Percentiles rank a stretch among this genome's conserved stretches.
Conservation (phyloP, 2,797 vertebrate genomes). For the Esox masquinongy region DNA sequence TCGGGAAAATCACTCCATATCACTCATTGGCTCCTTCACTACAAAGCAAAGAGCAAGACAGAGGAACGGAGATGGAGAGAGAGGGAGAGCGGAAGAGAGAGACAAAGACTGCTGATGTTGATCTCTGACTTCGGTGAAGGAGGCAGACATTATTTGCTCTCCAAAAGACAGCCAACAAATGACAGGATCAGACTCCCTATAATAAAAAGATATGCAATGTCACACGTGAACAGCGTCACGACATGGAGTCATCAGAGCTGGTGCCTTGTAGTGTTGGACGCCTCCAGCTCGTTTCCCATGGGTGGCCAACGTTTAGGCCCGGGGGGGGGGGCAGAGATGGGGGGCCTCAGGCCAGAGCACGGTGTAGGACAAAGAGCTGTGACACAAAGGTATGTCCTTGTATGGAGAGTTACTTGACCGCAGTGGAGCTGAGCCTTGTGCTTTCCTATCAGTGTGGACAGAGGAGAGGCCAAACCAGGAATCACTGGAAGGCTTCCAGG, state of each 20-base stretch:
- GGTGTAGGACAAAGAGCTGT: slow-evolving; percentile 34
- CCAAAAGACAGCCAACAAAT: neutral
- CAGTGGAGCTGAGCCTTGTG: slow-evolving; percentile 53
- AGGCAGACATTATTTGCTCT: slow-evolving; percentile 38
- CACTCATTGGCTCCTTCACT: slow-evolving; percentile 86
- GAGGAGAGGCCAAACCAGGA: slow-evolving; percentile 54
- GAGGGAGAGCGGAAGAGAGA: neutral
- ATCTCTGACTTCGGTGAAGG: slow-evolving; percentile 60
- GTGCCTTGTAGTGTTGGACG: neutral
- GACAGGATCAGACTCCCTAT: slow-evolving; percentile 37
- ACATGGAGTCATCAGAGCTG: neutral
- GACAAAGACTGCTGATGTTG: neutral
- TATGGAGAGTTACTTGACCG: slow-evolving; percentile 73
- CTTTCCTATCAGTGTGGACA: slow-evolving; percentile 63
- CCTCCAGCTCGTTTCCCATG: neutral
- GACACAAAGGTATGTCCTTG: slow-evolving; percentile 71
- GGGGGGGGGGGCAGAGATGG: slow-evolving; percentile 25
- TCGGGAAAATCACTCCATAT: slow-evolving; percentile 81
- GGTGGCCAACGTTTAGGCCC: slow-evolving; percentile 37
- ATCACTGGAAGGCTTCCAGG: slow-evolving; percentile 69
- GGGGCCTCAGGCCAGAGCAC: slow-evolving; percentile 51
- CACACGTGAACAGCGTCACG: neutral
- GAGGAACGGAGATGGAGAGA: neutral
- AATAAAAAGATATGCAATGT: slow-evolving; percentile 20
- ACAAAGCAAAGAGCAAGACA: slow-evolving; percentile 65